phyloP scores from a whole-genome alignment of 2,113 vertebrate genomes.

The Trinectes maculatus region DNA sequence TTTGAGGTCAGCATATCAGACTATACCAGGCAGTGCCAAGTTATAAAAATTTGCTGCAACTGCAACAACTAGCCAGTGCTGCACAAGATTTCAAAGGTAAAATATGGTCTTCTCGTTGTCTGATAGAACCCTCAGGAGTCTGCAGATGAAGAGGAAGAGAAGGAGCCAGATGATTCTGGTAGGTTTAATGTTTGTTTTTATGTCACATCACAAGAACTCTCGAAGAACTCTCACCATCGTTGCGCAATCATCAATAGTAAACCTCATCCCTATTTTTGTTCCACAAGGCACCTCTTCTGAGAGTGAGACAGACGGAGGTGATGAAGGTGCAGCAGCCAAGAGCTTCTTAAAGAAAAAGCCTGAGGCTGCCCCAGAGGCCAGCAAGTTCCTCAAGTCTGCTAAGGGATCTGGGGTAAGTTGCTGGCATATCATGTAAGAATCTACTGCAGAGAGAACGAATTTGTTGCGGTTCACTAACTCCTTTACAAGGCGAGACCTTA shows the following conservation, averaged over 20 bases:
- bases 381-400: slow-evolving; percentile 83
- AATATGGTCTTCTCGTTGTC: background rate
- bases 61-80: background rate
- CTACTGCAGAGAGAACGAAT: accelerated
- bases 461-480: background rate
- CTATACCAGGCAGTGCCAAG: background rate
- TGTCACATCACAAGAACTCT: background rate
- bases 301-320: slow-evolving; percentile 69
- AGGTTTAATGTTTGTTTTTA: background rate
- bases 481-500: background rate
- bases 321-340: slow-evolving; percentile 80
- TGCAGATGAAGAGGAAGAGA: slow-evolving; percentile 91
- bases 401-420: slow-evolving; percentile 83
- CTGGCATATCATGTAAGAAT: background rate
- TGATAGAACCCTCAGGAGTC: slow-evolving; percentile 90
- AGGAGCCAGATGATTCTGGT: slow-evolving; percentile 88
- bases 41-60: too few relatives aligned
- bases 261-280: background rate
- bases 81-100: background rate
- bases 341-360: slow-evolving; percentile 89
- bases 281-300: slow-evolving; percentile 76
- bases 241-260: background rate
- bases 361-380: slow-evolving; percentile 78
- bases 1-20: too few relatives aligned
- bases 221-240: too few relatives aligned